Percentiles rank a stretch among this genome's conserved stretches.
Conservation (phyloP, 2,797 vertebrate genomes). For the Allobates femoralis region DNA sequence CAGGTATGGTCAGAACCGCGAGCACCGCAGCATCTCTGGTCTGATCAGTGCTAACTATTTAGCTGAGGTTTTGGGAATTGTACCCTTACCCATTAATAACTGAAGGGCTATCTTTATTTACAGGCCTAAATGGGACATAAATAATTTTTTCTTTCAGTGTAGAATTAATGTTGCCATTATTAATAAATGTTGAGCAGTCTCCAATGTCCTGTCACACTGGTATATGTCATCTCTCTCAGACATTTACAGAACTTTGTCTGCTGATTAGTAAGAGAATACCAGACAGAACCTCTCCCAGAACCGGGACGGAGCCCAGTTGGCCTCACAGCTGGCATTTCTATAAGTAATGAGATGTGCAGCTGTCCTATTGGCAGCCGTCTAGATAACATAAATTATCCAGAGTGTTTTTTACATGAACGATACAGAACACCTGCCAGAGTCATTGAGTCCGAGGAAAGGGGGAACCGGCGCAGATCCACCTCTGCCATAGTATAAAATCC, state of each 20-base stretch:
- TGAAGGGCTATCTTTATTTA: too few relatives aligned
- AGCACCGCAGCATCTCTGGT: too few relatives aligned
- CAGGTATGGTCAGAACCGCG: too few relatives aligned
- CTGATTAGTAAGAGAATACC: slow-evolving; percentile 30
- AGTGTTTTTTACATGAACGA: neutral
- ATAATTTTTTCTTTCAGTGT: too few relatives aligned
- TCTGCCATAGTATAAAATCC: too few relatives aligned
- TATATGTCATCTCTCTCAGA: neutral
- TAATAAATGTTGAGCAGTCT: neutral
- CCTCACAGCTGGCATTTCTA: slow-evolving; percentile 47
- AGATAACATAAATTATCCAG: slow-evolving; percentile 28
- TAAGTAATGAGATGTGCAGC: slow-evolving; percentile 57
- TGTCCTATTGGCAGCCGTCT: slow-evolving; percentile 49
- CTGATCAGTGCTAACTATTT: too few relatives aligned
- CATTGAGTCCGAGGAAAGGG: neutral
- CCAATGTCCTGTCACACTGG: neutral
- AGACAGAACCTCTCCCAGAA: slow-evolving; percentile 29
- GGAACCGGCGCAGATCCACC: too few relatives aligned
- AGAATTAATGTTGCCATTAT: too few relatives aligned
- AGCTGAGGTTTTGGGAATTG: too few relatives aligned
- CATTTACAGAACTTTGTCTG: neutral
- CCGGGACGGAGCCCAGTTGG: slow-evolving; percentile 40
- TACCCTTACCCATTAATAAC: neutral
- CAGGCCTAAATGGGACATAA: too few relatives aligned
- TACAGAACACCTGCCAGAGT: slow-evolving; percentile 13